A percentile compares a stretch with the other conserved stretches of the same genome.
Conservation (phyloP, 2,797 vertebrate species). For the Tenualosa ilisha region DNA sequence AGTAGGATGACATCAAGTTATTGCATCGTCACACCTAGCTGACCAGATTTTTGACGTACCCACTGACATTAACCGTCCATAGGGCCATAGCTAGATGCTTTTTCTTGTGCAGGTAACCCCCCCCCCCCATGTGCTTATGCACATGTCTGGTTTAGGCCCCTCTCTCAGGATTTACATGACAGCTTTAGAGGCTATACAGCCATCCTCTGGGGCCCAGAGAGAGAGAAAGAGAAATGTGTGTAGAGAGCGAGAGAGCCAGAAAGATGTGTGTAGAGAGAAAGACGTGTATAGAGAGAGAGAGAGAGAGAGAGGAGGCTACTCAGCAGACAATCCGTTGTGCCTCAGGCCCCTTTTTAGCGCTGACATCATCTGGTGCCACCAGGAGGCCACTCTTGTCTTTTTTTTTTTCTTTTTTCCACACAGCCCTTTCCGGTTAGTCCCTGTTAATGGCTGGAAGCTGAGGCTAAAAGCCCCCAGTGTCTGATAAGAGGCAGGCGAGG, state of each 20-base stretch:
- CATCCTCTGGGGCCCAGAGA: conserved; percentile 34
- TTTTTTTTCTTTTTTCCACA: conserved; percentile 45
- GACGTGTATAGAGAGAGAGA: background rate
- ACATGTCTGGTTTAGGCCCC: background rate
- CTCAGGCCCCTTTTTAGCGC: conserved; percentile 46
- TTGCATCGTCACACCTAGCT: conserved; percentile 10
- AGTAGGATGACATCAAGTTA: background rate
- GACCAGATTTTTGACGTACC: background rate
- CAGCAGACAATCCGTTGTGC: conserved; percentile 42
- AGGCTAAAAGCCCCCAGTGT: conserved; percentile 71
- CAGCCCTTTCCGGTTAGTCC: conserved; percentile 36
- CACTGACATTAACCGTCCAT: background rate
- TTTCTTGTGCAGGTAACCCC: background rate
- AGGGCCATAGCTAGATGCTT: background rate
- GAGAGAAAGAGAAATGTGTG: background rate
- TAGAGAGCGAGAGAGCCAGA: background rate
- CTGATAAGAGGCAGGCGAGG: conserved; percentile 71
- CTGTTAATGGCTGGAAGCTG: conserved; percentile 70
- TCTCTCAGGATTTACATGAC: conserved; percentile 18
- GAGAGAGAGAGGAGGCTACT: background rate
- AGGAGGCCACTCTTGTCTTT: conserved; percentile 57
- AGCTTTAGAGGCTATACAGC: conserved; percentile 29
- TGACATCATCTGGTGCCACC: conserved; percentile 69
- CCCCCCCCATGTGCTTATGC: background rate
- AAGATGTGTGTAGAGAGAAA: background rate